Conservation (phyloP, 2,113 vertebrate genomes). For the Phylloscopus whistleri region DNA sequence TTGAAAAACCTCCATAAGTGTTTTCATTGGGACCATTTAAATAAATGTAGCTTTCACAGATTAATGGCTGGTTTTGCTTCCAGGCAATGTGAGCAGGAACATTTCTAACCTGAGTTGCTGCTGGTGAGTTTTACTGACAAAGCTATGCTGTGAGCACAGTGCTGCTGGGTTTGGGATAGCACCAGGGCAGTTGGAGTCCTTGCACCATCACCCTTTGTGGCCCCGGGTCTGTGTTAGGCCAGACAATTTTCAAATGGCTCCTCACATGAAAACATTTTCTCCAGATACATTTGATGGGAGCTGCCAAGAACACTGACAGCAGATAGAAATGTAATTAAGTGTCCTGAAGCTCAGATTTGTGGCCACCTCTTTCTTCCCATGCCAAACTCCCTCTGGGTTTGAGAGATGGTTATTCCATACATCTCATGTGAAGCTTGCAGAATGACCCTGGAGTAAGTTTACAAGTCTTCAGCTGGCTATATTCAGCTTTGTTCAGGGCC, state of each 20-base stretch:
- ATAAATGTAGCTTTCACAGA: neutral
- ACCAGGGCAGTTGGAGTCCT: rapidly evolving
- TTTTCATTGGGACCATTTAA: neutral
- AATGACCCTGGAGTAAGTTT: neutral
- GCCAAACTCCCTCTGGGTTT: neutral
- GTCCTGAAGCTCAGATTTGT: constrained; percentile 12
- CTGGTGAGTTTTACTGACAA: neutral
- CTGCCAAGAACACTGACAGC: neutral
- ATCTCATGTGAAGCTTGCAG: neutral
- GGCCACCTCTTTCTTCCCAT: neutral
- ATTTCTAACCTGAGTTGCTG: neutral
- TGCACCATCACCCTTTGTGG: neutral
- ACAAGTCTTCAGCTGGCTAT: neutral
- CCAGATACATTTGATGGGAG: neutral
- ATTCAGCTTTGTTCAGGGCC: neutral
- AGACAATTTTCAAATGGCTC: neutral
- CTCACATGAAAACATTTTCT: neutral
- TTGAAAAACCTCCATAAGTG: neutral
- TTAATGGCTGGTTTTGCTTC: neutral
- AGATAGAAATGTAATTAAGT: constrained; percentile 21
- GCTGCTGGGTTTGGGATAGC: neutral
- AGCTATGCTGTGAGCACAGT: rapidly evolving
- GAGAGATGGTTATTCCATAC: neutral
- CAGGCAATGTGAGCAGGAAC: neutral
- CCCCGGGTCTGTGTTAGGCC: neutral